These are phyloP conservation scores for Drosophila recens DNA, from an alignment of 2,888 invertebrate species.

Conservation along the genomic window DNA sequence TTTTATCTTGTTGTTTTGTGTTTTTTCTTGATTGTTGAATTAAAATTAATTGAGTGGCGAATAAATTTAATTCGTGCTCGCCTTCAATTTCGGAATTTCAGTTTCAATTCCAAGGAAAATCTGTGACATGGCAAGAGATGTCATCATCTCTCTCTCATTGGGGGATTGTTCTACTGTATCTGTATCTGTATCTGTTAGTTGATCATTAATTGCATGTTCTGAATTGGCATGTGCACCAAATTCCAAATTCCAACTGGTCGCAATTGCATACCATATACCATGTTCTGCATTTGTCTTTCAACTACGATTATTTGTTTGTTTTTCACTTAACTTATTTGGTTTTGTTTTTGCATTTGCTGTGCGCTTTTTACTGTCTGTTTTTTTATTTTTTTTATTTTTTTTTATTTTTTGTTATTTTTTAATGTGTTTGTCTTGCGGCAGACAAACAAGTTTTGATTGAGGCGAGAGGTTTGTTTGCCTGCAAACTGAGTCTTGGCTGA, in stretches of 20 bases:
- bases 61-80: slow-evolving; percentile 66
- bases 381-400: slow-evolving; percentile 36
- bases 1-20: slow-evolving; percentile 2
- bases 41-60: slow-evolving; percentile 73
- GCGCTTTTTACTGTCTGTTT: slow-evolving; percentile 35
- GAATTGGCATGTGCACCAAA: slow-evolving; percentile 68
- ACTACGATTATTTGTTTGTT: slow-evolving; percentile 48
- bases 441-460: slow-evolving; percentile 77
- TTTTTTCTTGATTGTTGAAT: slow-evolving; percentile 55
- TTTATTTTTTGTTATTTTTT: slow-evolving; percentile 20
- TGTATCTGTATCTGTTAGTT: background rate
- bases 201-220: slow-evolving; percentile 34
- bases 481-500: slow-evolving; percentile 54
- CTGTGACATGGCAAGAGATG: slow-evolving; percentile 63
- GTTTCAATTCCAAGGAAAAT: slow-evolving; percentile 75
- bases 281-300: slow-evolving; percentile 36
- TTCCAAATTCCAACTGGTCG: slow-evolving; percentile 47
- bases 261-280: slow-evolving; percentile 39
- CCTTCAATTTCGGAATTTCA: slow-evolving; percentile 53
- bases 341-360: slow-evolving; percentile 22
- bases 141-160: slow-evolving; percentile 57
- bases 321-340: slow-evolving; percentile 37
- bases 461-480: slow-evolving; percentile 46
- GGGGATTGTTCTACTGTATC: slow-evolving; percentile 6
- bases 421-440: slow-evolving; percentile 34